phyloP scores from a whole-genome alignment of 2,113 vertebrate species.

The Trichechus manatus region DNA sequence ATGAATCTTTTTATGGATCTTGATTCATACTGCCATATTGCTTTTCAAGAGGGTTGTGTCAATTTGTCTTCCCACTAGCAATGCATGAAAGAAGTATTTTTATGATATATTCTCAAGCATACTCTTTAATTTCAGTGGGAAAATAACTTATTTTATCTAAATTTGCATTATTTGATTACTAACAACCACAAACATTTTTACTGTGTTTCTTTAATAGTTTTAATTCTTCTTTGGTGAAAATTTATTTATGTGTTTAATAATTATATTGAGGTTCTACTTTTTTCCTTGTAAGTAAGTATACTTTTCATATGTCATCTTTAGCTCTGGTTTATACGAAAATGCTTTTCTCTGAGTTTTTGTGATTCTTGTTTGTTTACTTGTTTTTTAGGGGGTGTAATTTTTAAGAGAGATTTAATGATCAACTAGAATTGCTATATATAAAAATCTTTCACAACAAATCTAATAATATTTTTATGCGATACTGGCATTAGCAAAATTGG shows the following conservation, averaged over 20 bases:
- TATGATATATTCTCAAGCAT: not conserved
- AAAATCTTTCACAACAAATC: conserved; percentile 75
- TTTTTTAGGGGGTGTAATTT: conserved; percentile 69
- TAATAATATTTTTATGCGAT: conserved; percentile 87
- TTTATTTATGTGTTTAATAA: not conserved
- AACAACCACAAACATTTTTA: not conserved
- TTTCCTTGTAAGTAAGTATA: not conserved
- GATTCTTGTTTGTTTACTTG: not conserved
- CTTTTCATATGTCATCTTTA: conserved; percentile 14
- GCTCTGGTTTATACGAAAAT: not conserved
- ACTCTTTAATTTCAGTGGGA: not conserved
- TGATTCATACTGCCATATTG: not conserved
- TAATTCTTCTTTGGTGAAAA: not conserved
- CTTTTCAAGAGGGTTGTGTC: not conserved
- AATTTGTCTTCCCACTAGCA: not conserved
- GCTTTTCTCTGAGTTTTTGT: no score
- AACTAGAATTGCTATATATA: conserved; percentile 65
- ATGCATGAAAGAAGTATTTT: not conserved
- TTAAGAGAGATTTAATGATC: conserved; percentile 61
- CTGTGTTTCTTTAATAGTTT: not conserved
- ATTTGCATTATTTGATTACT: not conserved
- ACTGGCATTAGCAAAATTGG: conserved; percentile 86
- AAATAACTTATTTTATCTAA: conserved; percentile 36
- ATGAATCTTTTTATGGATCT: conserved; percentile 2
- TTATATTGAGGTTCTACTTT: not conserved